A percentile compares a stretch with the other conserved stretches of the same genome.
phyloP scores from a whole-genome alignment of 2,888 invertebrate species.

The Nymphalis c-album region DNA sequence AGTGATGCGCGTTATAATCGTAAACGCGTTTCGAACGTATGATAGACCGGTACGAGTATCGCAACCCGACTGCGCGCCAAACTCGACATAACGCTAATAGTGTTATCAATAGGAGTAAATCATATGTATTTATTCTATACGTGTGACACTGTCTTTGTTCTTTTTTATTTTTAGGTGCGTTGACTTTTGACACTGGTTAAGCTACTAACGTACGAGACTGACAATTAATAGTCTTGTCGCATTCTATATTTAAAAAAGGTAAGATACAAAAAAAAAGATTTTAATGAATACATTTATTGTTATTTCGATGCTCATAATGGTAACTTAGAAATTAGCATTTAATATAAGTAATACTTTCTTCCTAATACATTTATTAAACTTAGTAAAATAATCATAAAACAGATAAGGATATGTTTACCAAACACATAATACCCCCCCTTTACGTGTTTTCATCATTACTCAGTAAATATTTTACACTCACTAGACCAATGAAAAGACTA shows the following conservation, averaged over 20 bases:
- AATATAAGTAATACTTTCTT: too few species aligned
- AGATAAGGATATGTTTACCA: too few species aligned
- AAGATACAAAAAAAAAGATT: too few species aligned
- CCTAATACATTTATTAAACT: too few species aligned
- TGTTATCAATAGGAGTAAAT: constrained; percentile 49
- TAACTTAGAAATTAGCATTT: too few species aligned
- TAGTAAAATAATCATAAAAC: too few species aligned
- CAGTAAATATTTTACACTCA: too few species aligned
- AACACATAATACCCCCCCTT: too few species aligned
- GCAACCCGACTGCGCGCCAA: constrained; percentile 40
- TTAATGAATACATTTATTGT: too few species aligned
- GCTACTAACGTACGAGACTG: not conserved
- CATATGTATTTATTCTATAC: constrained; percentile 61
- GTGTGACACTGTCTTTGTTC: constrained; percentile 61
- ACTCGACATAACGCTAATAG: constrained; percentile 19
- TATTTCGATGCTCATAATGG: too few species aligned
- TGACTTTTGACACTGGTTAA: constrained; percentile 57
- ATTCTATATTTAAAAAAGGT: not conserved
- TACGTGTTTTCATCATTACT: too few species aligned
- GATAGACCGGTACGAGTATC: constrained; percentile 31
- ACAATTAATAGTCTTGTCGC: not conserved
- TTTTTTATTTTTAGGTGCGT: constrained; percentile 56
- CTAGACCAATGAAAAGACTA: too few species aligned
- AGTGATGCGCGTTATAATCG: not conserved
- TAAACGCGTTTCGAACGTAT: constrained; percentile 4